Percentiles rank a stretch among this genome's conserved stretches.
These are phyloP conservation scores for Scolopax bukidnonensis DNA, from an alignment of 2,797 vertebrate genomes.

Conservation along the genomic window DNA sequence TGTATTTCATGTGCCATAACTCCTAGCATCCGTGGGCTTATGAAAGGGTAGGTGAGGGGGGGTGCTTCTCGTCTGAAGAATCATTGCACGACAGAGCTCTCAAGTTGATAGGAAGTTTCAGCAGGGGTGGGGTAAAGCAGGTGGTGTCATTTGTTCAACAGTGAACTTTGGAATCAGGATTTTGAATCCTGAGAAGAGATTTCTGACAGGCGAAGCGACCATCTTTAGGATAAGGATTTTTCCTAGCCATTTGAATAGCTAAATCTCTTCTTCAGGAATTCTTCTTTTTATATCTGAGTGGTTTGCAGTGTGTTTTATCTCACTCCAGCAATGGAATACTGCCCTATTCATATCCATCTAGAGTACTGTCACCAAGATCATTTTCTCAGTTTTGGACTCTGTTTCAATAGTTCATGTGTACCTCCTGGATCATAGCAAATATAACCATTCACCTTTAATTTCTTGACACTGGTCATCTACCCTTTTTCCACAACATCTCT, in stretches of 20 bases:
- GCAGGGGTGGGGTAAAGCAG: background rate
- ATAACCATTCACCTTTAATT: background rate
- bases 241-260: background rate
- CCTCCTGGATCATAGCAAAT: background rate
- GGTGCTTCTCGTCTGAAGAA: background rate
- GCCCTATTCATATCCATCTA: background rate
- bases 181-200: background rate
- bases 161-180: background rate
- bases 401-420: fast-evolving
- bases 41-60: background rate
- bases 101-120: background rate
- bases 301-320: background rate
- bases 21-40: background rate
- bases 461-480: background rate
- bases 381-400: background rate
- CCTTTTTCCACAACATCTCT: background rate
- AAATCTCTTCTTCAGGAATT: background rate
- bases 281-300: background rate
- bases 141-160: background rate
- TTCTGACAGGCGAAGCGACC: background rate
- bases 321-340: background rate
- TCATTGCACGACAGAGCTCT: background rate
- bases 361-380: background rate
- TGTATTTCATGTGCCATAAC: background rate
- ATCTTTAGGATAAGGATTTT: background rate